Evolutionary conservation across 92 coral and sea anemone genomes (phyloP), one percentile per base, ranked within the genome.

Genomic region (Epizoanthus fatuus): DNA sequence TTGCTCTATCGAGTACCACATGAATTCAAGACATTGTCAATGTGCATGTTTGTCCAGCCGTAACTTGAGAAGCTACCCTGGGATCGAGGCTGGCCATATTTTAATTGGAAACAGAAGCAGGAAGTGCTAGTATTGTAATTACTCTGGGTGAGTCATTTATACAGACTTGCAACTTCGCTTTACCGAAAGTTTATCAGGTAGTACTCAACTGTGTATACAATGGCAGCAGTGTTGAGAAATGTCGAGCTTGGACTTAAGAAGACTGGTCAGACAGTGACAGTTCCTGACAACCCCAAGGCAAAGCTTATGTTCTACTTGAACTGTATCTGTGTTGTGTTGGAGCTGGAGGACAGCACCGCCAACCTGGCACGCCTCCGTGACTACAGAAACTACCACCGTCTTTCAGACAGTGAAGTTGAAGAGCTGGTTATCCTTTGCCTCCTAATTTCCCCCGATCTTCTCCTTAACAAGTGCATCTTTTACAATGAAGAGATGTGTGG

Each of bases 401-500:
- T 85, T 0, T 44, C 45, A 14, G 22, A 63, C 38, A 45, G 22
- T 25, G 83, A 85, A 64, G 59, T 56, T 0, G 88, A 85, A 75
- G 88, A 78, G 25, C 63, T 85, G 67, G 25, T 85, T 65, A 64
- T 69, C 40, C 55, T 85, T 14, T 75, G 75, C 10, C 15, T 84
- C 20, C 74, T 84, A 17, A 12, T 84, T 59, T 70, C 80, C 66
- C 88, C 88, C 10, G 82, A 84, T 63, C 82, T 70, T 25, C 88
- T 84, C 55, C 63, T 62, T 3, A 67, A 77, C 60, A 84, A 84
- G 69, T 78, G 78, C 13, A 70, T 84, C 37, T 84, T 84, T 55
- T 59, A 22, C 62, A 73, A 67, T 12, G 88, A 84, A 84, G 88
- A 38, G 71, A 71, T 71, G 76, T 84, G 88, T 9, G 88, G 81